Evolutionary conservation across 2,113 vertebrate species (phyloP).

Genomic region (Coryphaenoides rupestris): DNA sequence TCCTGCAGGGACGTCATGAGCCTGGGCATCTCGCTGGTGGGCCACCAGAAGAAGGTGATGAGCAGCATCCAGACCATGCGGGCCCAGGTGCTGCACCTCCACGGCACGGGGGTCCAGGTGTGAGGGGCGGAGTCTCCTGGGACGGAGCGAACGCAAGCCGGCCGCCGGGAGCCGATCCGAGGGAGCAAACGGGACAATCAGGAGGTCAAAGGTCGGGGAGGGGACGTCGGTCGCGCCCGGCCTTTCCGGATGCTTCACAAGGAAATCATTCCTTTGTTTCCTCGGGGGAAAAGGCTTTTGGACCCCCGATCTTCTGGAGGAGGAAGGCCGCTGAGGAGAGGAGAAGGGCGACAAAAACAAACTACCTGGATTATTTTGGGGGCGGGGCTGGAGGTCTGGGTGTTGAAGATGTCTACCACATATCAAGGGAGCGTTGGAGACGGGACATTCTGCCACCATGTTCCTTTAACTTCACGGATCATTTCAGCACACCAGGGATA

Average conservation of each 20-base stretch:
- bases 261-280: constrained; percentile 58
- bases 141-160: constrained; percentile 63
- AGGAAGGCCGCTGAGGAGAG: constrained; percentile 59
- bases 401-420: constrained; percentile 57
- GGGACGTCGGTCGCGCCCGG: constrained; percentile 28
- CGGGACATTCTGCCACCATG: constrained; percentile 39
- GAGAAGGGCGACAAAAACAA: constrained; percentile 55
- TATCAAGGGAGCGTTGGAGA: constrained; percentile 56
- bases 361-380: constrained; percentile 81
- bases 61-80: constrained; percentile 99
- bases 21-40: constrained; percentile 96
- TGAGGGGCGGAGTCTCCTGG: constrained; percentile 66
- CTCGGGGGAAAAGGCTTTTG: constrained; percentile 34
- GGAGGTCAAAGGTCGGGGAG: constrained; percentile 30
- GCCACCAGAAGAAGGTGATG: constrained; percentile 99
- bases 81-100: constrained; percentile 97
- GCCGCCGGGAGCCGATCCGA: constrained; percentile 49
- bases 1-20: constrained; percentile 93
- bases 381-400: constrained; percentile 4
- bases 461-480: constrained; percentile 48
- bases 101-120: constrained; percentile 97
- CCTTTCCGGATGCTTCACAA: constrained; percentile 48
- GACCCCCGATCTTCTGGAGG: constrained; percentile 27
- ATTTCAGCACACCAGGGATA: constrained; percentile 45
- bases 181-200: constrained; percentile 51